Evolutionary conservation across 2,888 invertebrate species (phyloP).

Genomic region (Zygogramma bicolorata): DNA sequence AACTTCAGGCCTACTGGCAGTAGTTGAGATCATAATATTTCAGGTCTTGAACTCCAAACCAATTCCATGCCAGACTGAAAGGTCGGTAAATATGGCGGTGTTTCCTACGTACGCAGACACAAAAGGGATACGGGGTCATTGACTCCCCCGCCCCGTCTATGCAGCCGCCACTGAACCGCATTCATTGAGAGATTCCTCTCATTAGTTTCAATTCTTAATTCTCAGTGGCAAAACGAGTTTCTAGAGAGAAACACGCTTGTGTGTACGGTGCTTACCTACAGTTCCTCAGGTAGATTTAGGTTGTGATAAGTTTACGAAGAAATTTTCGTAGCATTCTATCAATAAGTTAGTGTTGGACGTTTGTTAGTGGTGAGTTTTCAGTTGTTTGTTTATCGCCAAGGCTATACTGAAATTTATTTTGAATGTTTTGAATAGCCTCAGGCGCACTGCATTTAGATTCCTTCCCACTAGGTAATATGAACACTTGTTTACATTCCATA

Average conservation of each 20-base stretch:
- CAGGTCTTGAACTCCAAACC: too few species aligned
- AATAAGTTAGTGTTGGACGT: not conserved
- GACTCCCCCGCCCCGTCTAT: not conserved
- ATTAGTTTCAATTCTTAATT: slow-evolving; percentile 16
- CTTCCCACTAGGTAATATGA: not conserved
- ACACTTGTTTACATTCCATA: not conserved
- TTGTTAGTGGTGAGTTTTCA: not conserved
- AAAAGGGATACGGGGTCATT: not conserved
- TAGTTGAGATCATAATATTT: too few species aligned
- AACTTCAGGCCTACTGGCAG: too few species aligned
- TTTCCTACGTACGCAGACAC: too few species aligned
- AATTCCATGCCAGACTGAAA: too few species aligned
- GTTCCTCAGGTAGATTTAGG: slow-evolving; percentile 30
- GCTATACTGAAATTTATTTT: not conserved
- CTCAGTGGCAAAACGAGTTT: slow-evolving; percentile 57
- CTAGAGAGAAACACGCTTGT: slow-evolving; percentile 45
- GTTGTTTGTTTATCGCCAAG: not conserved
- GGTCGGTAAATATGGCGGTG: too few species aligned
- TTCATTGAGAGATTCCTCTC: slow-evolving; percentile 31
- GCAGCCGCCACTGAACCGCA: slow-evolving; percentile 7
- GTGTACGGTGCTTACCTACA: slow-evolving; percentile 9
- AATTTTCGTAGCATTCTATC: not conserved
- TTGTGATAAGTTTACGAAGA: slow-evolving; percentile 21
- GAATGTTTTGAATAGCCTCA: not conserved
- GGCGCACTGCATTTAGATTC: not conserved